These are phyloP conservation scores for Corythaixoides concolor DNA, from an alignment of 2,113 vertebrate genomes.

Conservation along the genomic window DNA sequence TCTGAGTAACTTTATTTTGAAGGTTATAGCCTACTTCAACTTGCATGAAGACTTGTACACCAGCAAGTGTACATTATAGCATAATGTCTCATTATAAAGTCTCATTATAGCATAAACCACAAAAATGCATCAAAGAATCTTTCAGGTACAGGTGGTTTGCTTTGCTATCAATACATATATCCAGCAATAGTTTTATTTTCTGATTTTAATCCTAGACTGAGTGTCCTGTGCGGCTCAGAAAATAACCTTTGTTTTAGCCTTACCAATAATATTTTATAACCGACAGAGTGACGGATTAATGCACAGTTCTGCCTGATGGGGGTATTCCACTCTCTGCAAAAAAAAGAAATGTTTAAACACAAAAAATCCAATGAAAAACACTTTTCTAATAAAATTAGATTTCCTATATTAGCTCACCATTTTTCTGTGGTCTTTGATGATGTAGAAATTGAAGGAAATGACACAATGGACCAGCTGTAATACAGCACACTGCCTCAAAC, in stretches of 20 bases:
- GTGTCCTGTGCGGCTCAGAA: neutral
- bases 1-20: neutral
- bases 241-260: neutral
- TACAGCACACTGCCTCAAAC: neutral
- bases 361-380: neutral
- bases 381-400: neutral
- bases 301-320: neutral
- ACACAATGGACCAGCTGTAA: neutral
- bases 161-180: neutral
- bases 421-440: neutral
- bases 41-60: neutral
- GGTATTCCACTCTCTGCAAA: neutral
- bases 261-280: neutral
- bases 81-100: neutral
- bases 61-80: neutral
- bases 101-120: neutral
- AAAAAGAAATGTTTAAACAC: neutral
- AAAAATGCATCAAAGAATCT: neutral
- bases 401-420: neutral
- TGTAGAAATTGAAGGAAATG: neutral
- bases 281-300: neutral
- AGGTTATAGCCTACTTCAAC: neutral
- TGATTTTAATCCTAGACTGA: neutral
- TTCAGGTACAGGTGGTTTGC: neutral
- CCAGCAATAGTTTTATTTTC: neutral